Conservation (phyloP, 2,113 vertebrate species). For the Tetrao urogallus region DNA sequence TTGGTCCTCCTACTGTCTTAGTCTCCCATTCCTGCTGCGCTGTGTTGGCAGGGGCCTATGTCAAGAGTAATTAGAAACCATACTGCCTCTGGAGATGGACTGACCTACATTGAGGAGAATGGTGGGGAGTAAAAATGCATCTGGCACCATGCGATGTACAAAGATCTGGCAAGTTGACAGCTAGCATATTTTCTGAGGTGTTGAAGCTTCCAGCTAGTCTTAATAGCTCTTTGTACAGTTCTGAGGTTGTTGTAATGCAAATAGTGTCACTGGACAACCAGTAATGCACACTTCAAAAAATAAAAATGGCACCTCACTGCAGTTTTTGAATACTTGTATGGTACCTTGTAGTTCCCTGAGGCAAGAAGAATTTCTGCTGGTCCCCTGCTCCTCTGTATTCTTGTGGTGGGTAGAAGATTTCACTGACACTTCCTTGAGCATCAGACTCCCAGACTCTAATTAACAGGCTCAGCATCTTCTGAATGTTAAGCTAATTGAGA, state of each 20-base stretch:
- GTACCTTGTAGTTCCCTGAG: neutral
- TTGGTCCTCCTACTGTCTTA: neutral
- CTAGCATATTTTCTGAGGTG: neutral
- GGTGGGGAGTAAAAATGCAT: neutral
- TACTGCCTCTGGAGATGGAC: constrained; percentile 53
- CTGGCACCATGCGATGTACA: neutral
- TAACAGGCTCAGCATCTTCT: neutral
- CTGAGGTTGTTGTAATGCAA: neutral
- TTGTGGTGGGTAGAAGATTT: neutral
- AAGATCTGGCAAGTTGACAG: neutral
- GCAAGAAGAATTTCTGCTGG: neutral
- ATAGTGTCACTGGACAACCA: neutral
- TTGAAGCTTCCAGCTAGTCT: constrained; percentile 1
- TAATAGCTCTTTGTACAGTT: neutral
- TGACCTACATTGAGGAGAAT: neutral
- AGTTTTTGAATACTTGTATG: neutral
- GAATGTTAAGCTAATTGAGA: neutral
- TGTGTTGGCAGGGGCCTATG: constrained; percentile 14
- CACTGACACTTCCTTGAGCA: accelerated
- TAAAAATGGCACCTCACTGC: neutral
- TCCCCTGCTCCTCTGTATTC: neutral
- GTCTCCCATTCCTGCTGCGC: constrained; percentile 10
- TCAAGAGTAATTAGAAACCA: constrained; percentile 53
- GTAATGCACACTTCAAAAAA: neutral
- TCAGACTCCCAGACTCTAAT: neutral